Conservation (phyloP, 23 tunicate genomes). For the Trididemnum clinides region DNA sequence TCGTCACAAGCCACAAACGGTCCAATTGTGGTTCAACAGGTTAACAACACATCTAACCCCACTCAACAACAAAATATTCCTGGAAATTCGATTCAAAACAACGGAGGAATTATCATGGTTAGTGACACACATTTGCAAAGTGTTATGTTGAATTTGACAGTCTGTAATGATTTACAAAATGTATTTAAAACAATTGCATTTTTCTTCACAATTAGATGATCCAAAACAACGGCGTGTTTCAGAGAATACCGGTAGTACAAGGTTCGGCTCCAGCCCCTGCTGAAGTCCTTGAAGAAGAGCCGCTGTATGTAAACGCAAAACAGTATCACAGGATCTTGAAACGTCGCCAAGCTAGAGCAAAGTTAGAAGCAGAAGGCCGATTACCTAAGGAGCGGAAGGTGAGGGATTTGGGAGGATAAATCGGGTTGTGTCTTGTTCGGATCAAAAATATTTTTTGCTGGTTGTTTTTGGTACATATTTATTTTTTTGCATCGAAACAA, state of each 20-base stretch:
- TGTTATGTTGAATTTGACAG: too few species aligned
- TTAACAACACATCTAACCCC: background rate
- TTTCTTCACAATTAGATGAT: slow-evolving; percentile 49
- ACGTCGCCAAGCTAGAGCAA: slow-evolving; percentile 92
- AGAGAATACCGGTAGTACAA: slow-evolving; percentile 56
- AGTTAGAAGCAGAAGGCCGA: slow-evolving; percentile 96
- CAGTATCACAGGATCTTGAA: slow-evolving; percentile 96
- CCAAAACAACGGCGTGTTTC: slow-evolving; percentile 69
- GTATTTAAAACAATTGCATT: too few species aligned
- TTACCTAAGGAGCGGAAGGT: slow-evolving; percentile 98
- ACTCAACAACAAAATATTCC: background rate
- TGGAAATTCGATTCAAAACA: slow-evolving; percentile 27
- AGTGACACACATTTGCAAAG: background rate
- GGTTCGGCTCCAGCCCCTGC: slow-evolving; percentile 27
- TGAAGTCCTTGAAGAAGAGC: slow-evolving; percentile 94
- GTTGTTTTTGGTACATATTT: too few species aligned
- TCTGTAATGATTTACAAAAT: too few species aligned
- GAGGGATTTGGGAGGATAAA: background rate
- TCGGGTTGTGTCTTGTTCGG: too few species aligned
- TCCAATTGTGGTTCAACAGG: slow-evolving; percentile 44
- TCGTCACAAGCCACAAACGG: too few species aligned
- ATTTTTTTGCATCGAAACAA: too few species aligned
- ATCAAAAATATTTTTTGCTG: too few species aligned
- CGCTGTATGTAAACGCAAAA: slow-evolving; percentile 97
- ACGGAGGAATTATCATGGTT: slow-evolving; percentile 56